Evolutionary conservation across 1,140 invertebrate genomes (phyloP).

Genomic region (Bombus confusus): DNA sequence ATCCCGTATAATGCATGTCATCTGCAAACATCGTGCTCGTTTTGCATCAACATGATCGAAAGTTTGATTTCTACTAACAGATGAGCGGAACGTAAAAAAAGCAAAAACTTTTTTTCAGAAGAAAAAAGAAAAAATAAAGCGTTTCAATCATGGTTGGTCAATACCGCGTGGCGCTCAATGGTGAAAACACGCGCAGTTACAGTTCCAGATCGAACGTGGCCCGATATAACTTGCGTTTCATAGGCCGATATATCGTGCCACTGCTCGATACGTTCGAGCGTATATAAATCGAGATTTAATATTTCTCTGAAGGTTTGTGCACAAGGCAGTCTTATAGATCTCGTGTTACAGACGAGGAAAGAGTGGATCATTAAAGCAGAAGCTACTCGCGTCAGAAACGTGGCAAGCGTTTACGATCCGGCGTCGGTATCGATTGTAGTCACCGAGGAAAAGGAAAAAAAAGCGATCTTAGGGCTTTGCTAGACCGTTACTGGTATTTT

Average conservation of each 20-base stretch:
- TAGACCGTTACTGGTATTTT: not conserved
- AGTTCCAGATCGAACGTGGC: not conserved
- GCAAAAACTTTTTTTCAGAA: not conserved
- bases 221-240: not conserved
- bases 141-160: not conserved
- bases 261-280: not conserved
- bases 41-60: no score
- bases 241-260: no score
- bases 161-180: not conserved
- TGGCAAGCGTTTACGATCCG: slow-evolving; percentile 22
- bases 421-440: slow-evolving; percentile 13
- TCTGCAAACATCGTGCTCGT: no score
- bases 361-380: slow-evolving; percentile 39
- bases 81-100: not conserved
- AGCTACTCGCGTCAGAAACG: slow-evolving; percentile 9
- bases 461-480: slow-evolving; percentile 3
- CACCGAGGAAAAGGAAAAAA: not conserved
- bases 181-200: not conserved
- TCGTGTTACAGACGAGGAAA: not conserved
- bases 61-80: no score
- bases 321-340: slow-evolving; percentile 30
- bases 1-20: no score
- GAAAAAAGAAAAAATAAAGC: not conserved
- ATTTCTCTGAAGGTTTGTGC: slow-evolving; percentile 16
- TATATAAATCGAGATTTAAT: slow-evolving; percentile 38